phyloP scores from a whole-genome alignment of 1,140 invertebrate genomes.

The Brachionus plicatilis region DNA sequence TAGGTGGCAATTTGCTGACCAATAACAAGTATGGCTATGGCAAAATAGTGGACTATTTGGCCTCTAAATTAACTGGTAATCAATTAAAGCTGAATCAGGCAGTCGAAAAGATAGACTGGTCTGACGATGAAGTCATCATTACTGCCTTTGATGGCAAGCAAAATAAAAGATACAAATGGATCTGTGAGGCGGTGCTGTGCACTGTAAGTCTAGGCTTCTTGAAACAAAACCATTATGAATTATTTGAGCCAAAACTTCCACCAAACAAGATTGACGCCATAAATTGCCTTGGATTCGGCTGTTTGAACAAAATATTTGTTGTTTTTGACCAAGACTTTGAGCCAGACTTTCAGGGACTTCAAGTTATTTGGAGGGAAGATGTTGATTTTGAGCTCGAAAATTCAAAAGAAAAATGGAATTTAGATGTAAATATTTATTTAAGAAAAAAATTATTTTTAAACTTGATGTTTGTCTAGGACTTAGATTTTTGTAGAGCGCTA shows the following conservation, averaged over 20 bases:
- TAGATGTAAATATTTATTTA: not conserved
- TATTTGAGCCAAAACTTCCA: not conserved
- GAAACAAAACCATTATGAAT: not conserved
- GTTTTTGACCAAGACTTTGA: not conserved
- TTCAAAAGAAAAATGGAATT: slow-evolving; percentile 20
- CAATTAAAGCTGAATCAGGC: not conserved
- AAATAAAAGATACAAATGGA: not conserved
- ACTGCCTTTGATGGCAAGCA: not conserved
- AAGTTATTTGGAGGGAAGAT: slow-evolving; percentile 26
- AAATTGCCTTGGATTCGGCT: not conserved
- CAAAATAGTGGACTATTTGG: slow-evolving; percentile 19
- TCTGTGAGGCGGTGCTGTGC: not conserved
- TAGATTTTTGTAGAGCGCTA: slow-evolving; percentile 6
- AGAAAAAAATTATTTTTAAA: not conserved
- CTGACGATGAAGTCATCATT: not conserved
- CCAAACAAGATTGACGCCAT: not conserved
- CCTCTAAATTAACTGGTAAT: not conserved
- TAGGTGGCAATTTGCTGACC: not conserved
- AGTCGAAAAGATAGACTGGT: slow-evolving; percentile 23
- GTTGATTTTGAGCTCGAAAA: not conserved
- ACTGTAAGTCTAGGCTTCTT: slow-evolving; percentile 3
- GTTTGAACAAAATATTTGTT: slow-evolving; percentile 31
- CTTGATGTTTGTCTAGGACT: not conserved
- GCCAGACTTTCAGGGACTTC: slow-evolving; percentile 9
- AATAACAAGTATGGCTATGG: slow-evolving; percentile 13